phyloP scores from a whole-genome alignment of 2,113 vertebrate species.

The Lota lota region DNA sequence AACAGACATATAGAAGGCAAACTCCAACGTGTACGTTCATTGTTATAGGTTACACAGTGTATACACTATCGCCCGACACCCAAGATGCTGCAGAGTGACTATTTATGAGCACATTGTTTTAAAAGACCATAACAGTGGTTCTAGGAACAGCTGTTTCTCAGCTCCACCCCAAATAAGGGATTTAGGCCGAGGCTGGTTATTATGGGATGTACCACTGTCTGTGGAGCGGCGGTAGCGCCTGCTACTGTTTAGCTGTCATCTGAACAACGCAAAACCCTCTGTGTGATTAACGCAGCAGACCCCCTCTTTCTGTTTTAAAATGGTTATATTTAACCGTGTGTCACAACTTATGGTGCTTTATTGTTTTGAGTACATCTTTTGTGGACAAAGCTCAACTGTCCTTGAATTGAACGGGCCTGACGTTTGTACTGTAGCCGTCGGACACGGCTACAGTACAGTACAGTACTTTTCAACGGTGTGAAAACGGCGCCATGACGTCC shows the following conservation, averaged over 20 bases:
- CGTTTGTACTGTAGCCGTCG: too few relatives aligned
- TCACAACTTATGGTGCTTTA: too few relatives aligned
- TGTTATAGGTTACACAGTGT: slow-evolving; percentile 17
- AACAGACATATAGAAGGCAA: slow-evolving; percentile 1
- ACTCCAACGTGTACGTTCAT: slow-evolving; percentile 7
- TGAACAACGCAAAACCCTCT: too few relatives aligned
- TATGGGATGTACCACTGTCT: slow-evolving; percentile 46
- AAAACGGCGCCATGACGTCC: too few relatives aligned
- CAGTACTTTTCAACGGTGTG: too few relatives aligned
- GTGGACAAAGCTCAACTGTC: too few relatives aligned
- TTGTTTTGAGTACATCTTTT: too few relatives aligned
- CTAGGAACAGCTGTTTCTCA: slow-evolving; percentile 62
- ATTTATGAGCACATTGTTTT: slow-evolving; percentile 45
- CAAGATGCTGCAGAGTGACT: slow-evolving; percentile 45
- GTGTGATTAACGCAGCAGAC: too few relatives aligned
- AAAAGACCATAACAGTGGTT: slow-evolving; percentile 67
- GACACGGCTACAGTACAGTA: too few relatives aligned
- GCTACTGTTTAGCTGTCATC: background rate
- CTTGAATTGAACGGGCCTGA: too few relatives aligned
- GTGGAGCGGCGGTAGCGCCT: slow-evolving; percentile 39
- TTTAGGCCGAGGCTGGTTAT: slow-evolving; percentile 62
- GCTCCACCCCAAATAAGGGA: slow-evolving; percentile 70
- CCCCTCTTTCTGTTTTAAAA: too few relatives aligned
- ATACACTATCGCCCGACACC: slow-evolving; percentile 25
- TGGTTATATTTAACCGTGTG: too few relatives aligned